Evolutionary conservation across 2,888 invertebrate species (phyloP).

Genomic region (Hyalella azteca): DNA sequence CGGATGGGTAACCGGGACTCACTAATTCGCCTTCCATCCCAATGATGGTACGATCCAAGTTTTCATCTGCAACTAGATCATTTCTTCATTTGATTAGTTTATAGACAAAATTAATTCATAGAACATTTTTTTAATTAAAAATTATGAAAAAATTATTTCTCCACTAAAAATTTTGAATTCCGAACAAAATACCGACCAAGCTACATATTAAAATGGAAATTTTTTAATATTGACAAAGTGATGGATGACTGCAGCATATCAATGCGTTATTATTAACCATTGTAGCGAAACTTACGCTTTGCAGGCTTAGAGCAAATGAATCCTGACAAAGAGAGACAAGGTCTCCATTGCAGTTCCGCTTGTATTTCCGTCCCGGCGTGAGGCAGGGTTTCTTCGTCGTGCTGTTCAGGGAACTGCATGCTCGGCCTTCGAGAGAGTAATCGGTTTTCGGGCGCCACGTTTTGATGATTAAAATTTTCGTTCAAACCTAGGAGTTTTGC

Average conservation of each 20-base stretch:
- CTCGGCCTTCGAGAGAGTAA: too few relatives aligned
- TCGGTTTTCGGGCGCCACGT: too few relatives aligned
- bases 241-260: too few relatives aligned
- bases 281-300: slow-evolving; percentile 2
- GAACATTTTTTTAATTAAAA: neutral
- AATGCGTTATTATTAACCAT: too few relatives aligned
- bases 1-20: slow-evolving; percentile 74
- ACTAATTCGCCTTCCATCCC: slow-evolving; percentile 68
- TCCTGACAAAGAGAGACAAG: slow-evolving; percentile 9
- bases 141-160: neutral
- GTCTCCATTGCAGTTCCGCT: slow-evolving; percentile 68
- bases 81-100: neutral
- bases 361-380: too few relatives aligned
- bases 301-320: neutral
- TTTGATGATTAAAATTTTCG: too few relatives aligned
- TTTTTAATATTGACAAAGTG: too few relatives aligned
- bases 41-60: slow-evolving; percentile 4
- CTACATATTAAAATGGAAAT: too few relatives aligned
- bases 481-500: too few relatives aligned
- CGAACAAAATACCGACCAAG: too few relatives aligned
- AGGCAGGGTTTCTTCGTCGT: too few relatives aligned
- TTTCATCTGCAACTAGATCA: neutral
- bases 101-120: neutral
- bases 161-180: neutral
- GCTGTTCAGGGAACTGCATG: too few relatives aligned